A percentile compares a stretch with the other conserved stretches of the same genome.
Conservation (phyloP, 1,140 invertebrate genomes). For the Heliconius eleuchia region DNA sequence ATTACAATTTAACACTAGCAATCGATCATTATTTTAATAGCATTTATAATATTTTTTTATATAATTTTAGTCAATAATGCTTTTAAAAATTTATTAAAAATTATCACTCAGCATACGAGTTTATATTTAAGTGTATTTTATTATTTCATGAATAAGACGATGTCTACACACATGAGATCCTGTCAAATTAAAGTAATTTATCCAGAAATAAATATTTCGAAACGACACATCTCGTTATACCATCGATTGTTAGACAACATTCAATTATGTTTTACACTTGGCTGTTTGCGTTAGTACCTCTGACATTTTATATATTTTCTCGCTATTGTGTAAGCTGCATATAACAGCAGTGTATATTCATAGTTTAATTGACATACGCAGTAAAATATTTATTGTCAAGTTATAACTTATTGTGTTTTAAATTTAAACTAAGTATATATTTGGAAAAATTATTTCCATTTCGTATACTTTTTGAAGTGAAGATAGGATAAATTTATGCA, state of each 20-base stretch:
- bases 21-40: not conserved
- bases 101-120: too few relatives aligned
- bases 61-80: not conserved
- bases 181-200: not conserved
- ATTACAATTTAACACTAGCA: not conserved
- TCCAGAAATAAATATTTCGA: not conserved
- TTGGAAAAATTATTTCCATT: not conserved
- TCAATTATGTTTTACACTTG: slow-evolving; percentile 15
- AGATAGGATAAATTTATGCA: too few relatives aligned
- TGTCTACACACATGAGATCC: too few relatives aligned
- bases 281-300: slow-evolving; percentile 7
- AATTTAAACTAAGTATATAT: not conserved
- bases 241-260: slow-evolving; percentile 1
- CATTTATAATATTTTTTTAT: not conserved
- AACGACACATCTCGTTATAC: not conserved
- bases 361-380: slow-evolving; percentile 11
- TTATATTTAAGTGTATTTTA: too few relatives aligned
- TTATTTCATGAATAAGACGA: too few relatives aligned
- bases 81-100: not conserved
- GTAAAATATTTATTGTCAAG: slow-evolving; percentile 6
- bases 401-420: not conserved
- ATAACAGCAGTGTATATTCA: not conserved
- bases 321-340: slow-evolving; percentile 11
- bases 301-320: slow-evolving; percentile 17
- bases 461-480: not conserved